phyloP scores from a whole-genome alignment of 2,888 invertebrate genomes.

The Eumerus sabulonum region DNA sequence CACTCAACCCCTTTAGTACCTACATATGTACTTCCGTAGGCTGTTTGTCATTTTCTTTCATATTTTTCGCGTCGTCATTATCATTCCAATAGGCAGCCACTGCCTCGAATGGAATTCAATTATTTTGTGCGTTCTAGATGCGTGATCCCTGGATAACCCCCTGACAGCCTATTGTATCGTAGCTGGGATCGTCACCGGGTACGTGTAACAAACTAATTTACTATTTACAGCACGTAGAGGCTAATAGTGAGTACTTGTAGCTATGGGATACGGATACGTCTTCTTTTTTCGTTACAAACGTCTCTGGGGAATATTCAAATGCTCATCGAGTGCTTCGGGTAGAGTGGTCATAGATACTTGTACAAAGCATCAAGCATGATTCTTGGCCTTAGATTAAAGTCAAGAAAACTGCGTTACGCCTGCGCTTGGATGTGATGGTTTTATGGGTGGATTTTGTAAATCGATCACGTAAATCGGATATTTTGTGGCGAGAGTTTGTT shows the following conservation, averaged over 20 bases:
- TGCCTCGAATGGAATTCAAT: conserved; percentile 47
- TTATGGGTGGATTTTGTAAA: conserved; percentile 48
- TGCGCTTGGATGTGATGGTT: conserved; percentile 38
- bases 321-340: conserved; percentile 30
- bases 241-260: conserved; percentile 41
- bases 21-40: conserved; percentile 8
- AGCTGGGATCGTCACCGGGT: conserved; percentile 43
- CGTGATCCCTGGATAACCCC: conserved; percentile 22
- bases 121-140: conserved; percentile 47
- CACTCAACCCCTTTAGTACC: conserved; percentile 20
- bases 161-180: background rate
- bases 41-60: conserved; percentile 12
- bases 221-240: conserved; percentile 58
- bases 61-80: conserved; percentile 44
- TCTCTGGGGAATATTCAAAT: conserved; percentile 36
- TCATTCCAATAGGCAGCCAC: conserved; percentile 44
- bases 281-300: background rate
- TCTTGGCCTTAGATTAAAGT: conserved; percentile 29
- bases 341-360: conserved; percentile 44
- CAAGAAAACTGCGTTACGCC: conserved; percentile 49
- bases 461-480: conserved; percentile 66
- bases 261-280: too few relatives aligned
- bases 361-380: conserved; percentile 42
- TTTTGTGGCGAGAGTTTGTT: conserved; percentile 34
- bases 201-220: conserved; percentile 45